phyloP scores from a whole-genome alignment of 2,888 invertebrate genomes.

The Ametastegia equiseti region DNA sequence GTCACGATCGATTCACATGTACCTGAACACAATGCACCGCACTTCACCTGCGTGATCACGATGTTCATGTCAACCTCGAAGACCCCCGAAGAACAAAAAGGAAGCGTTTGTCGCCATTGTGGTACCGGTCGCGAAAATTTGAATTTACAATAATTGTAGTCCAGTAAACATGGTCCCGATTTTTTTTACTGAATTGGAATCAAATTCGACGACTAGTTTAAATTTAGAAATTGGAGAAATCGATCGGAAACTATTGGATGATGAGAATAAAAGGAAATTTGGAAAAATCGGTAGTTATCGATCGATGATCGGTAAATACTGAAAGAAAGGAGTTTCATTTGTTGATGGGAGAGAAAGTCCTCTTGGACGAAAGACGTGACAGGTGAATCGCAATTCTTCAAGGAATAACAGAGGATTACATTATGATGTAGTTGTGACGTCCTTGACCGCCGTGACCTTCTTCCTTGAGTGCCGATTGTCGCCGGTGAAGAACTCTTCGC shows the following conservation, averaged over 20 bases:
- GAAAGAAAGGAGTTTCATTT: not conserved
- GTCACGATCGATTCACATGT: constrained; percentile 20
- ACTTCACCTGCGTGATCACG: not conserved
- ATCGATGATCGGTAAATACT: not conserved
- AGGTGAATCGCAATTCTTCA: not conserved
- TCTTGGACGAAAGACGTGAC: not conserved
- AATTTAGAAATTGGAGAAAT: not conserved
- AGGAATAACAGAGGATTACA: no score
- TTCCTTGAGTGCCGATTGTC: constrained; percentile 11
- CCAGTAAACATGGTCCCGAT: not conserved
- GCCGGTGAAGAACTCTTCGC: not conserved
- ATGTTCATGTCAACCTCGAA: not conserved
- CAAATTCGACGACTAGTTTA: no score
- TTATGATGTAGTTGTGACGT: not conserved
- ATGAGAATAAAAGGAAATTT: not conserved
- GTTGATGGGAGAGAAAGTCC: not conserved
- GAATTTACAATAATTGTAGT: not conserved
- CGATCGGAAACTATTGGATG: not conserved
- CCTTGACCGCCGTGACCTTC: constrained; percentile 44
- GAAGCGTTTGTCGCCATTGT: not conserved
- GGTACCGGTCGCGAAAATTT: not conserved
- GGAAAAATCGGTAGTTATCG: not conserved
- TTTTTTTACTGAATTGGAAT: no score
- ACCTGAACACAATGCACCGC: constrained; percentile 20
- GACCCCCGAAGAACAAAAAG: not conserved